Conservation (phyloP, 2,797 vertebrate species). For the Malacoraja senta region DNA sequence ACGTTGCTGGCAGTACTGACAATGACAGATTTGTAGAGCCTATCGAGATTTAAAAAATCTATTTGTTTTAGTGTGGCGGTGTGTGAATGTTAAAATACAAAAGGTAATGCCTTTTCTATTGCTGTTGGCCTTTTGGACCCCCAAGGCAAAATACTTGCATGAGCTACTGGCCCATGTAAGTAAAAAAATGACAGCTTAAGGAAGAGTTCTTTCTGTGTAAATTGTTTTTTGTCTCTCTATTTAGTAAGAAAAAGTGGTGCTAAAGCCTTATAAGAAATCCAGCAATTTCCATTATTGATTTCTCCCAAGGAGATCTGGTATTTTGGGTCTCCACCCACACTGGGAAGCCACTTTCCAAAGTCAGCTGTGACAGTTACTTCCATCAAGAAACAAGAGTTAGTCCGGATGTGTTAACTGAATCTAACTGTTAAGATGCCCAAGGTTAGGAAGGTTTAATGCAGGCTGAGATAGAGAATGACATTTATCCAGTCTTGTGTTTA, state of each 20-base stretch:
- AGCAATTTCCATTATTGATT: constrained; percentile 27
- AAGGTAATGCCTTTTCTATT: background rate
- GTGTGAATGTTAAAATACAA: background rate
- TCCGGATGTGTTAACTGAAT: background rate
- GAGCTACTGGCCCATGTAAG: background rate
- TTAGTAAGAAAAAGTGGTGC: background rate
- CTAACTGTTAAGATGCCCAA: background rate
- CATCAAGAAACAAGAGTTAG: background rate
- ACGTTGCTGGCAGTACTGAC: background rate
- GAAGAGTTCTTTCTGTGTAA: background rate
- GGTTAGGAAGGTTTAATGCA: background rate
- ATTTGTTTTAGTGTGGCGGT: background rate
- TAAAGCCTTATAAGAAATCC: background rate
- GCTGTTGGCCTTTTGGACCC: background rate
- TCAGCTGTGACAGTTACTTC: background rate
- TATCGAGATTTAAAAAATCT: background rate
- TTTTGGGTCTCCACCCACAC: background rate
- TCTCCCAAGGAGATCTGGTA: background rate
- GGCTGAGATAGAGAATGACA: background rate
- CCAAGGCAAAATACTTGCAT: background rate
- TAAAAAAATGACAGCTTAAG: background rate
- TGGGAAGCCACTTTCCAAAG: constrained; percentile 14
- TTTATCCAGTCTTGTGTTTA: background rate
- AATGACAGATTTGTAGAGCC: background rate
- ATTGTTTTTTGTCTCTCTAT: background rate